Conservation (phyloP, 2,113 vertebrate species). For the Takifugu bimaculatus region DNA sequence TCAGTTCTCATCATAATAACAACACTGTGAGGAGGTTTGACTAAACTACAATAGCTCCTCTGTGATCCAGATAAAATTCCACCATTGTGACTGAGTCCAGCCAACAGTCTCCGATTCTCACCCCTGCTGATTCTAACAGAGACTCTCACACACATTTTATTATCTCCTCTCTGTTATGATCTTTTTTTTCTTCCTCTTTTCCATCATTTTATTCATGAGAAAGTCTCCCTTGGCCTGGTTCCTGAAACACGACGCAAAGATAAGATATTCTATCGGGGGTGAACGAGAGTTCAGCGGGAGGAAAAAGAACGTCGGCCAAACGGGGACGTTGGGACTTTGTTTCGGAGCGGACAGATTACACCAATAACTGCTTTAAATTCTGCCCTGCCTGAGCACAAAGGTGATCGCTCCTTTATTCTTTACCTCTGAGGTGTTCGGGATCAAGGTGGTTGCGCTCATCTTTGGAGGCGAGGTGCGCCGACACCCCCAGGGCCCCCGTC, state of each 20-base stretch:
- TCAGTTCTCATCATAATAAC: slow-evolving; percentile 69
- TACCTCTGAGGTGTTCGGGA: slow-evolving; percentile 81
- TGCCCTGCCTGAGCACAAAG: background rate
- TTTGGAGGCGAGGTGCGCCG: slow-evolving; percentile 81
- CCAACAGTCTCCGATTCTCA: slow-evolving; percentile 30
- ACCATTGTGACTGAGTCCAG: slow-evolving; percentile 49
- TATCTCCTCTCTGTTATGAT: background rate
- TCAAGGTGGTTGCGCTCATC: slow-evolving; percentile 81
- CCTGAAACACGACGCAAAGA: slow-evolving; percentile 53
- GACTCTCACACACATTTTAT: slow-evolving; percentile 12
- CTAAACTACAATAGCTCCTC: slow-evolving; percentile 48
- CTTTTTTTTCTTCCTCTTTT: slow-evolving; percentile 19
- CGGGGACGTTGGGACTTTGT: no score
- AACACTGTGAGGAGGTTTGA: slow-evolving; percentile 66
- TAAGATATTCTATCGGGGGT: slow-evolving; percentile 63
- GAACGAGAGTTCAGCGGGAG: slow-evolving; percentile 57
- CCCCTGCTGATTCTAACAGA: slow-evolving; percentile 17
- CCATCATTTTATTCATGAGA: slow-evolving; percentile 56
- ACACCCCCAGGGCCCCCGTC: slow-evolving; percentile 81
- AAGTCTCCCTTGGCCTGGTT: slow-evolving; percentile 49
- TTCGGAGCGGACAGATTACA: no score
- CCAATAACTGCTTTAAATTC: no score
- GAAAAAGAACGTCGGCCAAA: background rate
- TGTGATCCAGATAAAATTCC: slow-evolving; percentile 64
- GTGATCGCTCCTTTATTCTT: background rate